A percentile compares a stretch with the other conserved stretches of the same genome.
Conservation (phyloP, 2,113 vertebrate genomes). For the Petrocephalus microphthalmus region DNA sequence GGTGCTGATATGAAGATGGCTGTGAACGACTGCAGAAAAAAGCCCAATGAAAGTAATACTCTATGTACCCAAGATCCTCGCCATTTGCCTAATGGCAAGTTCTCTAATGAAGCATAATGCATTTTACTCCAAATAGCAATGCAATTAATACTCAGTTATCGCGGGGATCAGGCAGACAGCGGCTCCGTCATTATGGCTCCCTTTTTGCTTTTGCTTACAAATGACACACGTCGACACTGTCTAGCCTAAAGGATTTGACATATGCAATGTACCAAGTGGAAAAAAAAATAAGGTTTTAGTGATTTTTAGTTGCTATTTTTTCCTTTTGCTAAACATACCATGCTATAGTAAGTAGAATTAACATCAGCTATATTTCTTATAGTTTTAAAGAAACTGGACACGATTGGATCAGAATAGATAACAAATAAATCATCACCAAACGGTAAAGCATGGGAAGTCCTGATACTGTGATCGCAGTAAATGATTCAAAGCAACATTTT, state of each 20-base stretch:
- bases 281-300: not conserved
- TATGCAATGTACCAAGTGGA: not conserved
- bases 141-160: slow-evolving; percentile 24
- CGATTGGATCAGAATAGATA: not conserved
- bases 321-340: not conserved
- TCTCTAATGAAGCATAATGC: slow-evolving; percentile 22
- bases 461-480: not conserved
- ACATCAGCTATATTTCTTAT: not conserved
- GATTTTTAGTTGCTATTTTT: not conserved
- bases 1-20: not conserved
- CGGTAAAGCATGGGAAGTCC: not conserved
- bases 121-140: slow-evolving; percentile 18
- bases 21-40: slow-evolving; percentile 9
- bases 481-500: slow-evolving; percentile 2
- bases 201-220: not conserved
- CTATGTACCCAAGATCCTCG: slow-evolving; percentile 12
- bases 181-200: not conserved
- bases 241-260: not conserved
- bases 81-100: slow-evolving; percentile 25
- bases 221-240: not conserved
- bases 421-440: not conserved
- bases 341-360: not conserved
- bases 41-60: slow-evolving; percentile 9
- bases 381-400: not conserved
- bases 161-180: not conserved